Evolutionary conservation across 2,113 vertebrate genomes (phyloP), one percentile per base, ranked within the genome.

Genomic region (Orientallactaga bullata): DNA sequence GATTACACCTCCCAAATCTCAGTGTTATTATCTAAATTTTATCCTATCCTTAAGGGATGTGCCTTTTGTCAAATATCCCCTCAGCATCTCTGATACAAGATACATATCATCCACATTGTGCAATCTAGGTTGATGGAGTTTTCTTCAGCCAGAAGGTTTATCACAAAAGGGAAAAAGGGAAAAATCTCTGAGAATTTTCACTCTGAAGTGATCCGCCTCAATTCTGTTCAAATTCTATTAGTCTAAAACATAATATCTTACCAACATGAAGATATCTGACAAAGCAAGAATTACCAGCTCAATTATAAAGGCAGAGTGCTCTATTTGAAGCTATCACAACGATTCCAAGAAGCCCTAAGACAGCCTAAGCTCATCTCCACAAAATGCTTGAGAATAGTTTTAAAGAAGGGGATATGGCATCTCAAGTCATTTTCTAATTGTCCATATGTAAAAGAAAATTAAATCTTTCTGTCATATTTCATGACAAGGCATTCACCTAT

Each of bases 161-260:
- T 87, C 42, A 58, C 71, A 63, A 77, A 37, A 85, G 10, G 1
- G 2, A 77, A 42, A 80, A n/a, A 77, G 69, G 60, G 18, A 80
- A 72, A 91, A 87, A 85, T 85, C 68, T 74, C 30, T 15, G 39
- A 55, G 69, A 68, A 26, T 88, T 58, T 77, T 87, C n/a, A 85
- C 71, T 58, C 18, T 81, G 7, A 71, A 68, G 65, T 88, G n/a
- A 47, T 17, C 35, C 20, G 85, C 0, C 66, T 88, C 4, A 71
- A 26, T 81, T 88, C 39, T 77, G 10, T 20, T 77, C 32, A 39
- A 9, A 68, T 10, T 77, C 51, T 32, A 35, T 35, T 37, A 17
- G 1, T 79, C 35, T 72, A 71, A 81, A 7, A 94, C 78, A 1
- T 78, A 47, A 39, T 12, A 1, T 23, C 3, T 73, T 24, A n/a